Evolutionary conservation across 2,797 vertebrate species (phyloP).

Genomic region (Vireo griseus): DNA sequence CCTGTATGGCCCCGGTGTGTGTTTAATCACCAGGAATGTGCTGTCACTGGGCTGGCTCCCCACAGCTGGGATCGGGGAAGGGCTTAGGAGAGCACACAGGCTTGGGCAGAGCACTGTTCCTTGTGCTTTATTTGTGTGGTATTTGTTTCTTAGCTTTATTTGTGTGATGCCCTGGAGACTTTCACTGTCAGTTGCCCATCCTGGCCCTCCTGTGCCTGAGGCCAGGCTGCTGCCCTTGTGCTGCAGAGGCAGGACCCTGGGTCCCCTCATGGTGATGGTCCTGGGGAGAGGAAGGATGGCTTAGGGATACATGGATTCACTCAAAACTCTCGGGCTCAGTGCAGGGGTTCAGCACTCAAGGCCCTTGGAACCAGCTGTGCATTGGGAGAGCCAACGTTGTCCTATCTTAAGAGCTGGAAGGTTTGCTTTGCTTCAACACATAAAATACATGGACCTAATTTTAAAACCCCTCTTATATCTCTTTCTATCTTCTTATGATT

Average conservation of each 20-base stretch:
- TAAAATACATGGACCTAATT: accelerated
- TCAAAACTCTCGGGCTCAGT: background rate
- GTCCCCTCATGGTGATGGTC: accelerated
- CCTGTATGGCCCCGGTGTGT: accelerated
- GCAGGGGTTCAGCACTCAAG: accelerated
- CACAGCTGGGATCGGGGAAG: background rate
- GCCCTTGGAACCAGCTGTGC: background rate
- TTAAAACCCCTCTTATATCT: background rate
- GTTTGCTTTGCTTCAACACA: background rate
- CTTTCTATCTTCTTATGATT: background rate
- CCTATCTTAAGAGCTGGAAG: background rate
- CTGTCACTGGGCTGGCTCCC: accelerated
- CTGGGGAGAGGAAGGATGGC: background rate
- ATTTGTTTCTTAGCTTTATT: background rate
- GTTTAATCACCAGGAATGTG: accelerated
- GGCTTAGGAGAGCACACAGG: background rate
- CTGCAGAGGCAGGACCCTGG: background rate
- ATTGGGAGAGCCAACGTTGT: accelerated
- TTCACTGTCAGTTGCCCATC: background rate
- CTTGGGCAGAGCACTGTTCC: background rate
- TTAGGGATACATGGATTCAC: accelerated
- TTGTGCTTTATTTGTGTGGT: accelerated
- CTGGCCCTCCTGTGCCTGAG: background rate
- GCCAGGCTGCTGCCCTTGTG: background rate
- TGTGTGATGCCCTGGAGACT: background rate